phyloP scores from a whole-genome alignment of 2,113 vertebrate species.

The Hymenochirus boettgeri region DNA sequence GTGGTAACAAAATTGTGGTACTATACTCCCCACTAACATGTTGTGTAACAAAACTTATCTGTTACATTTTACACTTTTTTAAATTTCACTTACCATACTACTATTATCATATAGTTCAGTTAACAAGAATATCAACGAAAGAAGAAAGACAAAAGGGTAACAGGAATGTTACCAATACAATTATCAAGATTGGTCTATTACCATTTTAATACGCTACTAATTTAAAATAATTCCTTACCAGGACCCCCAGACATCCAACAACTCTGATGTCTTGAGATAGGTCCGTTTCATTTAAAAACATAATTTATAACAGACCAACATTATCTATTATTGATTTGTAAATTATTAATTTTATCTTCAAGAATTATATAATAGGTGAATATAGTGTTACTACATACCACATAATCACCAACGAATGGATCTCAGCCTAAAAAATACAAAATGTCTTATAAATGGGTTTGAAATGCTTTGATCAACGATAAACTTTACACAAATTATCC shows the following conservation, averaged over 20 bases:
- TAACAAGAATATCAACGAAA: slow-evolving; percentile 18
- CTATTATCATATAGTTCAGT: slow-evolving; percentile 28
- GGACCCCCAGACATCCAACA: slow-evolving; percentile 21
- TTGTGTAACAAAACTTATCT: too few relatives aligned
- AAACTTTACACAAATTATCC: too few relatives aligned
- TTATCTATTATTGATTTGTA: not conserved
- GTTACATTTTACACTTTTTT: too few relatives aligned
- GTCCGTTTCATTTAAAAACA: slow-evolving; percentile 13
- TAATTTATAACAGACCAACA: not conserved
- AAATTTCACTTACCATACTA: slow-evolving; percentile 25
- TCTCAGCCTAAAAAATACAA: slow-evolving; percentile 33
- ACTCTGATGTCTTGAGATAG: slow-evolving; percentile 22
- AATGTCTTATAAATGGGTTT: too few relatives aligned
- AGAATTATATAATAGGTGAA: not conserved
- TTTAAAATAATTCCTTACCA: slow-evolving; percentile 13
- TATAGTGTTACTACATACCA: slow-evolving; percentile 12
- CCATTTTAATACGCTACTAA: not conserved
- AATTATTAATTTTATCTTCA: not conserved
- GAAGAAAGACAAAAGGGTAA: not conserved
- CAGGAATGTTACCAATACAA: not conserved
- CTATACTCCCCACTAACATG: too few relatives aligned
- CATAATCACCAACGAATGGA: slow-evolving; percentile 25
- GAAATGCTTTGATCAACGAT: too few relatives aligned
- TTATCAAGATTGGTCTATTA: not conserved
- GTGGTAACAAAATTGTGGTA: too few relatives aligned